Percentiles rank a stretch among this genome's conserved stretches.
Evolutionary conservation across 2,113 vertebrate species (phyloP).

Genomic region (Oncorhynchus masou): DNA sequence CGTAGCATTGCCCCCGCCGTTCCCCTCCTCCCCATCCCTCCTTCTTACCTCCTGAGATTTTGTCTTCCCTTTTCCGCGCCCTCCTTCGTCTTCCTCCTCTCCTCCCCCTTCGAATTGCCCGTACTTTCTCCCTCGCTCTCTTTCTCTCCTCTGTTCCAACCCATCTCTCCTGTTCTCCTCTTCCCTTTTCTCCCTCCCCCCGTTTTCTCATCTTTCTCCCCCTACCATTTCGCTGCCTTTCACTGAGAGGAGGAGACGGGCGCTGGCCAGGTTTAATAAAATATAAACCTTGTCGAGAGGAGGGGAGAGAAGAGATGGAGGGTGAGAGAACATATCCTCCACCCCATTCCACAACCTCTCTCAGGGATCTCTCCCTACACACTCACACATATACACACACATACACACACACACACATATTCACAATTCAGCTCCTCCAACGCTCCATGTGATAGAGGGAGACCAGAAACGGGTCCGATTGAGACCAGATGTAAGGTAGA

Average conservation of each 20-base stretch:
- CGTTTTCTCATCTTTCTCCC: not conserved
- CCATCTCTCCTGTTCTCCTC: not conserved
- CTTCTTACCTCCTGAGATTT: not conserved
- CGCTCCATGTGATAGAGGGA: not conserved
- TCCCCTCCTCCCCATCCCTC: not conserved
- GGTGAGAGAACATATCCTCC: not conserved
- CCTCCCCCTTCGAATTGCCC: not conserved
- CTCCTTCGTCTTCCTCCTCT: not conserved
- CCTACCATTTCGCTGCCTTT: slow-evolving; percentile 19
- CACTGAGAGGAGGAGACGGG: not conserved
- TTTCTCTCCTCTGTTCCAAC: not conserved
- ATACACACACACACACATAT: too few relatives aligned
- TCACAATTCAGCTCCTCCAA: slow-evolving; percentile 19
- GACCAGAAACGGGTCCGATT: slow-evolving; percentile 39
- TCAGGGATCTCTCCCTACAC: not conserved
- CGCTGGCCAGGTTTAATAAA: slow-evolving; percentile 45
- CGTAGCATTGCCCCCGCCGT: too few relatives aligned
- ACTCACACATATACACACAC: too few relatives aligned
- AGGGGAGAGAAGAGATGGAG: slow-evolving; percentile 15
- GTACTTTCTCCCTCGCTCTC: not conserved
- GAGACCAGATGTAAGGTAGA: slow-evolving; percentile 52
- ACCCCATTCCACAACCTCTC: not conserved
- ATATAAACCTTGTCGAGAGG: slow-evolving; percentile 37
- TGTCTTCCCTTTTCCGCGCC: not conserved
- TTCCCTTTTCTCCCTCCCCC: not conserved